Conservation (phyloP, 2,113 vertebrate species). For the Brachypodius melanocephalos region DNA sequence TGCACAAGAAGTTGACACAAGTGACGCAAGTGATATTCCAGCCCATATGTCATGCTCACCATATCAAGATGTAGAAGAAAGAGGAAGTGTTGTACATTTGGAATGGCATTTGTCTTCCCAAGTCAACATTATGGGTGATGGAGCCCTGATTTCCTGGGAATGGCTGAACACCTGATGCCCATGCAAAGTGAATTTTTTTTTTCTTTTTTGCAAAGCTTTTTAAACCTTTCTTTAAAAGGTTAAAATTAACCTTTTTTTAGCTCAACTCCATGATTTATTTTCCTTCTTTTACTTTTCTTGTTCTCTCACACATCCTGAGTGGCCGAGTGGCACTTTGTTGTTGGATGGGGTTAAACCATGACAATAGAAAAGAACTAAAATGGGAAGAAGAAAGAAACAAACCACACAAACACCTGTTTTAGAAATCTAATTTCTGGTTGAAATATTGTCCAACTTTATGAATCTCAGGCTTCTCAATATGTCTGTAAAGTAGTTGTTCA, state of each 20-base stretch:
- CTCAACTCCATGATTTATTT: accelerated
- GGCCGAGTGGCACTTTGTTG: background rate
- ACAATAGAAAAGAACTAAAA: background rate
- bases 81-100: accelerated
- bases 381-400: background rate
- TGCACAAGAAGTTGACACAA: background rate
- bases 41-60: accelerated
- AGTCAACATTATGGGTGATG: accelerated
- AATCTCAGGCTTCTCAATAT: background rate
- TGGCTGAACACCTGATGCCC: background rate
- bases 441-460: background rate
- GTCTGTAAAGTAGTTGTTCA: background rate
- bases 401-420: background rate
- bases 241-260: background rate
- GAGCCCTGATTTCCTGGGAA: background rate
- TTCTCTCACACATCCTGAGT: background rate
- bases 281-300: background rate
- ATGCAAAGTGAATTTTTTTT: background rate
- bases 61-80: background rate
- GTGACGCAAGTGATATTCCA: background rate
- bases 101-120: background rate
- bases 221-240: no score
- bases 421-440: background rate
- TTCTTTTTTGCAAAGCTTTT: accelerated
- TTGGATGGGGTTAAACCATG: accelerated